Base-by-base conservation (phyloP, 35 echinoderm and acorn worm genomes). In the Antedon bifida region DNA sequence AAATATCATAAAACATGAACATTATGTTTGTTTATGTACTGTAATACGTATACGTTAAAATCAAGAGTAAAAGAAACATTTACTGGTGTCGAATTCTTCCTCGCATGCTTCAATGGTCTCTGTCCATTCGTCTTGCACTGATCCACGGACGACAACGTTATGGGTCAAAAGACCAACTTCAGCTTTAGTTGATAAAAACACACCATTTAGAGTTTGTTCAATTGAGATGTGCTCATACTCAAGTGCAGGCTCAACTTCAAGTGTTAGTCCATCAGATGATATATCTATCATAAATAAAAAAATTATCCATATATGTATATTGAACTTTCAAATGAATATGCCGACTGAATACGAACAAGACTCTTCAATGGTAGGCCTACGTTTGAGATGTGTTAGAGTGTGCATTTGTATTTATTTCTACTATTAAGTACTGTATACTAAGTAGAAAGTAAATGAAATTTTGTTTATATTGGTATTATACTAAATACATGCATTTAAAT, bases 151-250 rank as follows among this genome's bases (percentile, higher is more conserved):
- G 19, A 81, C 79, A 12, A 96, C 88, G 34, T 91, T 96, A 30
- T 84, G 82, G 3, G 92, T 96, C 36, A 91, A 76, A 19, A 91
- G 85, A 30, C 89, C 92, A 32, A 96, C 92, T 51, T 96, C 92
- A 32, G 88, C 92, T 32, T 89, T 87, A 30, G 89, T 96, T 12
- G 91, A 82, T 10, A 96, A 79, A 30, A 45, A 32, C 3, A 85
- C 83, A 16, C 88, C 92, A 38, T 91, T 64, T 33, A 94, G 35
- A 8, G 82, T 85, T 36, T 96, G 88, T 1, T 36, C 38, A 16
- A 96, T 39, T 33, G 88, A 87, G 64, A 91, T 85, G 38, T 91
- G 92, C 31, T 85, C 45, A 46, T 96, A 88, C 74, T 88, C 26
- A 10, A 96, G 42, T 30, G 92, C 46, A 17, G 92, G 92, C 5